Evolutionary conservation across 2,888 invertebrate genomes (phyloP), one percentile per base, ranked within the genome.

Genomic region (Callimorpha dominula): DNA sequence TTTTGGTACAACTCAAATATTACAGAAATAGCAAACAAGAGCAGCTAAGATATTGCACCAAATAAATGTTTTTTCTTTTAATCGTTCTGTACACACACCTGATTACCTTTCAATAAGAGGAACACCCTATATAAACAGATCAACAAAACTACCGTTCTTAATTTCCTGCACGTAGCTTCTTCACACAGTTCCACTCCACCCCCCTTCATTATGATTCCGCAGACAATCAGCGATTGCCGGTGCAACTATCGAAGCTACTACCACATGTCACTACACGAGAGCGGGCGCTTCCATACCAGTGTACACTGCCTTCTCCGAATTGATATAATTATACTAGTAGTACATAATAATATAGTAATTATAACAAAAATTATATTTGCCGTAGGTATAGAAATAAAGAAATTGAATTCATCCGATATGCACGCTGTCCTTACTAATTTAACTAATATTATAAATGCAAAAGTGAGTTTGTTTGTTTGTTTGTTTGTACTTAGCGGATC

Each of bases 201-300:
- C 68, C 54, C 67, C 20, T 54, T 70, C 73, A 67, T 73, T 73
- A 70, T 57, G 67, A 73, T 74, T 70, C 73, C 67, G 63, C 64
- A 74, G 67, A 74, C 73, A 70, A 74, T 70, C 73, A 68, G 20
- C 46, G 67, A 68, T 74, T 64, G 67, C 63, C 60, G 20, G 67
- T 70, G 63, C 70, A 70, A 67, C 70, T 66, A 62, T 70, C 57
- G 46, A 20, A 15, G 42, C 50, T 49, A 11, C 67, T 70, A 74
- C 73, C 5, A 60, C 1, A 4, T 9, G 68, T 46, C 42, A 64
- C 65, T 65, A 46, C 20, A 57, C 17, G 17, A 54, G n/a, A 54
- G 12, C 12, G 15, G 17, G 6, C 17, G 8, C 17, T n/a, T 15
- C 54, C 17, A n/a, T 11, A 11, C 20, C 3, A 20, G 57, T 20